Evolutionary conservation across 2,113 vertebrate genomes (phyloP).

Genomic region (Mesembrinibis cayennensis): DNA sequence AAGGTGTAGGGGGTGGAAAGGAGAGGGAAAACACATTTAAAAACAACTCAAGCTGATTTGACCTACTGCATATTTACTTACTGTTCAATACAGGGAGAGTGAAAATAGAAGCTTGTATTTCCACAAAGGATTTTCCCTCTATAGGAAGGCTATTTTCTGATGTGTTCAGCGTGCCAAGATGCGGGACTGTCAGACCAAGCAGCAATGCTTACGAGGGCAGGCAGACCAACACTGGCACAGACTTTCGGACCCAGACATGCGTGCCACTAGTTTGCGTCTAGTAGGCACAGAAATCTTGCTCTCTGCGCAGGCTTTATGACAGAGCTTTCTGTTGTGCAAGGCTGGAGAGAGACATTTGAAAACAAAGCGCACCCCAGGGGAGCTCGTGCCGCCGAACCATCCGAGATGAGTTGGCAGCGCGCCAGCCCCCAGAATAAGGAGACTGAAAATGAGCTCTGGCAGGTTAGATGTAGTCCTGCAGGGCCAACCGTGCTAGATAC

Average conservation of each 20-base stretch:
- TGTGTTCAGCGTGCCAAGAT: not conserved
- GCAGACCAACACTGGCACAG: not conserved
- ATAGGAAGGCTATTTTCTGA: not conserved
- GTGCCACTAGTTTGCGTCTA: rapidly evolving
- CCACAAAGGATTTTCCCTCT: not conserved
- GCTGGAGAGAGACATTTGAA: not conserved
- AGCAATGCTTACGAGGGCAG: not conserved
- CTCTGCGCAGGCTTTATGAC: not conserved
- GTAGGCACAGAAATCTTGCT: not conserved
- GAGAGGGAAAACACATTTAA: not conserved
- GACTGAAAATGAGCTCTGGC: not conserved
- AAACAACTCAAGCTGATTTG: not conserved
- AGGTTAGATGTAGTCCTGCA: not conserved
- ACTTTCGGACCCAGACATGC: not conserved
- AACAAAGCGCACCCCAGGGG: not conserved
- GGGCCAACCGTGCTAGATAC: rapidly evolving
- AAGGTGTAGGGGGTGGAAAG: not conserved
- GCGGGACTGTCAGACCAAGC: not conserved
- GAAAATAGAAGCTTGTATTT: not conserved
- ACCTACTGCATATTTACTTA: not conserved
- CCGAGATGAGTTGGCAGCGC: not conserved
- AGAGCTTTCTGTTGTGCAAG: not conserved
- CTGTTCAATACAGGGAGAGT: not conserved
- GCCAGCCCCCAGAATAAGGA: not conserved
- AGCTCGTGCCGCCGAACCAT: not conserved